Evolutionary conservation across 2,113 vertebrate genomes (phyloP), one percentile per base, ranked within the genome.

Genomic region (Procapra przewalskii): DNA sequence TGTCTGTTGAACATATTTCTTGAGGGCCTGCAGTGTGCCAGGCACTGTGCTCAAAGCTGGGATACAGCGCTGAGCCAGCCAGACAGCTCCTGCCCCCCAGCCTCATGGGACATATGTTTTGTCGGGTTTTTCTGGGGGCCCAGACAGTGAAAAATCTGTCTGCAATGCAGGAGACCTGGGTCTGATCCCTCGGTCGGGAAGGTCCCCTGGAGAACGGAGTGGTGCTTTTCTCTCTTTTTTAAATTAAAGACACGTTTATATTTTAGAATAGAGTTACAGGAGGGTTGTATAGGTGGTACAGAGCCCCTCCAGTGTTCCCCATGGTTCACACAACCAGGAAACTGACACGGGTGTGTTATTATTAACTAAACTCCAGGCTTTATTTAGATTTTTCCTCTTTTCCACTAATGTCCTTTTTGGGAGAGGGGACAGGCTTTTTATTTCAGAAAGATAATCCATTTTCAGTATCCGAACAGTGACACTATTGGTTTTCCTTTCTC

Each of bases 311-410:
- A 1, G 12, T 19, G 19, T 33, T 27, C n/a, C 17, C 6, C 31
- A 8, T 6, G 23, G 21, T 17, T 31, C 88, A 29, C n/a, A 19
- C 75, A 27, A 1, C 71, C 50, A 50, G n/a, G 88, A 75, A 67
- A 1, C 23, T 52, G 55, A 62, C 29, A 3, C 1, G 27, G 8
- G 21, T 19, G 7, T 19, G 0, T 64, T 15, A 13, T 12, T 50
- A 17, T 29, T 52, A 48, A 40, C 17, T 15, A 17, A 43, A 50
- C 19, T 82, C n/a, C 31, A 33, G 9, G 3, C n/a, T 36, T 60
- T 7, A 5, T 45, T 40, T n/a, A 60, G 16, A 17, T 85, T 50
- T 75, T 3, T 1, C 57, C n/a, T 6, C 9, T 82, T 57, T 84
- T 59, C 60, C 40, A 5, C 36, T 17, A 6, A 2, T 54, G 17